Conservation (phyloP, 2,888 invertebrate species). For the Andrena dorsata region DNA sequence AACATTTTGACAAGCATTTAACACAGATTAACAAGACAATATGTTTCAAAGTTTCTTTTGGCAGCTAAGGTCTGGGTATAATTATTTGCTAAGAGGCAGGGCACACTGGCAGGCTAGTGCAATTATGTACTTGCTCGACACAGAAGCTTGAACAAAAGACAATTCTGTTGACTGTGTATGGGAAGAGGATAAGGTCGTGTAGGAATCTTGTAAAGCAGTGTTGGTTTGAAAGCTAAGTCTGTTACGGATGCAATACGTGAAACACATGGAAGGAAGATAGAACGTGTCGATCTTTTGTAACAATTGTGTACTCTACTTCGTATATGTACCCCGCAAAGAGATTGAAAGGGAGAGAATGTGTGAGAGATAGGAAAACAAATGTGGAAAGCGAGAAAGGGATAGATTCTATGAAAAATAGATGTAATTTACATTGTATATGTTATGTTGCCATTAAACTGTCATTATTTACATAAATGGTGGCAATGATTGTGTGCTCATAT, state of each 20-base stretch:
- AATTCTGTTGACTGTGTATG: background rate
- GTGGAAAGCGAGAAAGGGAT: conserved; percentile 27
- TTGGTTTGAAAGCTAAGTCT: conserved; percentile 16
- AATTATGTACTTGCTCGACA: conserved; percentile 35
- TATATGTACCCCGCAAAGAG: conserved; percentile 29
- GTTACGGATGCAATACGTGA: background rate
- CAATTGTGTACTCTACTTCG: conserved; percentile 37
- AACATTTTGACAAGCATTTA: background rate
- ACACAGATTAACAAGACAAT: background rate
- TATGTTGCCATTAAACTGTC: conserved; percentile 81
- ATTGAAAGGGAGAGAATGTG: background rate
- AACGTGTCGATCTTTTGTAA: conserved; percentile 36
- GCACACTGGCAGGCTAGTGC: conserved; percentile 36
- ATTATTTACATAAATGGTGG: conserved; percentile 77
- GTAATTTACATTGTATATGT: conserved; percentile 75
- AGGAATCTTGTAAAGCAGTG: conserved; percentile 36
- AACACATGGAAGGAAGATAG: background rate
- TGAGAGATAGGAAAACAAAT: conserved; percentile 16
- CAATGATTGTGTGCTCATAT: conserved; percentile 18
- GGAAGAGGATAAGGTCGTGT: conserved; percentile 15
- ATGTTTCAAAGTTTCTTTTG: background rate
- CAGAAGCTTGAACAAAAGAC: background rate
- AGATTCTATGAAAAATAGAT: conserved; percentile 61
- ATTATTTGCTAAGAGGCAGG: conserved; percentile 13
- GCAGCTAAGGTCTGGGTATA: background rate